Conservation (phyloP, 2,888 invertebrate species). For the Anthophora plumipes region DNA sequence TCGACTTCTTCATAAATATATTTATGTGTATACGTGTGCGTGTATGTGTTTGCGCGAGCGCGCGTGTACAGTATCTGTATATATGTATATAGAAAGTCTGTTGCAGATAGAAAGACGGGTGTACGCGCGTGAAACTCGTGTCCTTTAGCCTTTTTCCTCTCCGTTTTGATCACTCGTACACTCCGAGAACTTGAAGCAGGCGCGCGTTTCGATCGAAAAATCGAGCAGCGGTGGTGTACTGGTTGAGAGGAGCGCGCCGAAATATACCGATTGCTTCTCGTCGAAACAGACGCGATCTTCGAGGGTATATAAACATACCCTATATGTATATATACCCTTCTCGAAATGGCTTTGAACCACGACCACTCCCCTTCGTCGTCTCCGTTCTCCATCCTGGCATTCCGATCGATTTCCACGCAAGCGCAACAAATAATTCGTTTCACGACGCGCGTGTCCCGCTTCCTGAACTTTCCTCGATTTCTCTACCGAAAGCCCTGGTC, state of each 20-base stretch:
- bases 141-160: not conserved
- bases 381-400: not conserved
- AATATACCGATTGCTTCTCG: not conserved
- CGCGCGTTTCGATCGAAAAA: not conserved
- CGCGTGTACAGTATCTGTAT: no score
- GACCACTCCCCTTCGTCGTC: conserved; percentile 1
- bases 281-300: no score
- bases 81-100: conserved; percentile 26
- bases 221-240: not conserved
- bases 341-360: not conserved
- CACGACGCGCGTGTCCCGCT: not conserved
- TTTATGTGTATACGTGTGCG: not conserved
- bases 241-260: not conserved
- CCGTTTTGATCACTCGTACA: not conserved
- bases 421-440: conserved; percentile 12
- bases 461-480: not conserved
- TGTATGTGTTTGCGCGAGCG: not conserved
- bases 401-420: conserved; percentile 6
- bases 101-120: conserved; percentile 34
- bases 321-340: no score
- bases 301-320: no score
- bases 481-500: conserved; percentile 14
- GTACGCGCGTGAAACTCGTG: not conserved
- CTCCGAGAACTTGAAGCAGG: not conserved
- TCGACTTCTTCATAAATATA: conserved; percentile 56